Conservation (phyloP, 2,113 vertebrate species). For the Talpa occidentalis region DNA sequence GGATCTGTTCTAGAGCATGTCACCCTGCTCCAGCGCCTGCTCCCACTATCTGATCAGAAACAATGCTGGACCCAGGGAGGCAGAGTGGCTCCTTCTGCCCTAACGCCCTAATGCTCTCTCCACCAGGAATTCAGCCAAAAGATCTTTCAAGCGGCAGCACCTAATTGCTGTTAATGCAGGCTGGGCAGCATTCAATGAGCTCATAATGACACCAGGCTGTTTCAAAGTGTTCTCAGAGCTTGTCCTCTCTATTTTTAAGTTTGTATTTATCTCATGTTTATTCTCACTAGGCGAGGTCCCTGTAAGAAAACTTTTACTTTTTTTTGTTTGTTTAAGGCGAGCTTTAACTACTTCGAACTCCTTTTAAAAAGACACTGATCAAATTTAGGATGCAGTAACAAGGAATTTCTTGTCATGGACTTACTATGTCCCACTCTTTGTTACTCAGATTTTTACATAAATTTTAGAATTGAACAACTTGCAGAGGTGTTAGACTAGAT, state of each 20-base stretch:
- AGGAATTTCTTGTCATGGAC: neutral
- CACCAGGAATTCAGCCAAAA: neutral
- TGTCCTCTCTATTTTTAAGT: neutral
- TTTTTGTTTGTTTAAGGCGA: neutral
- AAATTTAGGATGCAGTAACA: conserved; percentile 26
- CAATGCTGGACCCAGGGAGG: neutral
- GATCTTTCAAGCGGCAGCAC: neutral
- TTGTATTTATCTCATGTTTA: neutral
- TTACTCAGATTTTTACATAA: conserved; percentile 29
- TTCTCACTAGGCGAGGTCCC: neutral
- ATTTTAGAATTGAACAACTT: conserved; percentile 22
- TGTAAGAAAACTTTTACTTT: neutral
- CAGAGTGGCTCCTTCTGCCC: neutral
- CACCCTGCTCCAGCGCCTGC: neutral
- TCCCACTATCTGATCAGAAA: neutral
- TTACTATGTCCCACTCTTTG: neutral
- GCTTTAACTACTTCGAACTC: conserved; percentile 17
- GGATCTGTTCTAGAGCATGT: neutral
- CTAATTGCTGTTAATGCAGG: neutral
- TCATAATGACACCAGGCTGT: neutral
- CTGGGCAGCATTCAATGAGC: neutral
- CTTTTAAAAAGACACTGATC: neutral
- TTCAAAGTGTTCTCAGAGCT: neutral
- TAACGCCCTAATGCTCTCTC: neutral
- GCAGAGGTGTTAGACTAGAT: neutral